A percentile compares a stretch with the other conserved stretches of the same genome.
Evolutionary conservation across 2,797 vertebrate species (phyloP).

Genomic region (Myripristis jacobus): DNA sequence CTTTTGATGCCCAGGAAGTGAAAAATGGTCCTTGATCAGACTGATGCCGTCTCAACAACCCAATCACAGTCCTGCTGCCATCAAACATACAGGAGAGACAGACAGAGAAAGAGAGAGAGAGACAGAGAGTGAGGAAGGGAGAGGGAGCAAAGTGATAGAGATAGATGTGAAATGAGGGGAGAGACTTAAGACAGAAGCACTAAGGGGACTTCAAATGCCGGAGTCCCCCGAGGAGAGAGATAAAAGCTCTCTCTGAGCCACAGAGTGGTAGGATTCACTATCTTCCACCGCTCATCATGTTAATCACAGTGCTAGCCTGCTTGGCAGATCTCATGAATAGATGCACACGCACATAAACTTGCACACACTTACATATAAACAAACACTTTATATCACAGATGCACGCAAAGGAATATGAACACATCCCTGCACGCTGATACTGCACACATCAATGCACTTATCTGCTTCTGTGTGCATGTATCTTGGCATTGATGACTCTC

Average conservation of each 20-base stretch:
- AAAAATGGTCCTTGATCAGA: not conserved
- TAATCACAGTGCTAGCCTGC: slow-evolving; percentile 48
- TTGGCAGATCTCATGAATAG: slow-evolving; percentile 12
- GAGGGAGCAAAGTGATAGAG: slow-evolving; percentile 31
- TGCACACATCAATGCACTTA: not conserved
- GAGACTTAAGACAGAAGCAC: slow-evolving; percentile 56
- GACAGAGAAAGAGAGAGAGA: no score
- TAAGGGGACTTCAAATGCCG: slow-evolving; percentile 53
- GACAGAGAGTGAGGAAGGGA: not conserved
- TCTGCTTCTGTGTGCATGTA: slow-evolving; percentile 28
- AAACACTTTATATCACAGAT: slow-evolving; percentile 8
- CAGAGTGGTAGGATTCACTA: slow-evolving; percentile 39
- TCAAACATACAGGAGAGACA: no score
- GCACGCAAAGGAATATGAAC: not conserved
- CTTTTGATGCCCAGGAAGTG: not conserved
- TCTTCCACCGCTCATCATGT: slow-evolving; percentile 60
- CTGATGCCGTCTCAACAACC: not conserved
- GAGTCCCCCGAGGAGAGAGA: slow-evolving; percentile 57
- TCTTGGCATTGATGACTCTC: not conserved
- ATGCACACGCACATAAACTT: slow-evolving; percentile 16
- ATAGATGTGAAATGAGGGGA: slow-evolving; percentile 55
- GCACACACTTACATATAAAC: slow-evolving; percentile 3
- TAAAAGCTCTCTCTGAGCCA: slow-evolving; percentile 61
- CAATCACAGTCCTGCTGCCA: not conserved
- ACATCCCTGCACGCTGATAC: not conserved